Evolutionary conservation across 2,888 invertebrate genomes (phyloP), one percentile per base, ranked within the genome.

Genomic region (Dryomyza anilis): DNA sequence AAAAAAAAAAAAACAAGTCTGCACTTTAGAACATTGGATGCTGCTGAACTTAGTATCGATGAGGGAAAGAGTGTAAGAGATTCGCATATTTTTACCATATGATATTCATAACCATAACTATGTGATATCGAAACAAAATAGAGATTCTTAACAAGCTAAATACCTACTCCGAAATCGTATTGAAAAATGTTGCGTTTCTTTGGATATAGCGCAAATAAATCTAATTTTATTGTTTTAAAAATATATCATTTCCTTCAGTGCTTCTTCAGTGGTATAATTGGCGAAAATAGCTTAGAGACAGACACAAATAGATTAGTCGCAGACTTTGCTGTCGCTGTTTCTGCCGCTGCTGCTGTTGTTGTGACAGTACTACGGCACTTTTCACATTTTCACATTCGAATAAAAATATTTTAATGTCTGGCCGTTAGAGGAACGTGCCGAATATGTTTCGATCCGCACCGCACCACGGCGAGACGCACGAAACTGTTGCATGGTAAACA

Each of bases 381-480:
- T 61, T 43, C 52, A 53, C 52, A 39, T 52, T n/a, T 53, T 53
- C 61, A 16, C 52, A 60, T 36, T 52, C 53, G 43, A 61, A 39
- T 52, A 29, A 53, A 61, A 61, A 61, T 61, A 61, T 43, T 61
- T 53, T 61, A 27, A 43, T 61, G 61, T 61, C 52, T 61, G 53
- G 61, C 43, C 61, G 43, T 61, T 61, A 61, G 52, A 60, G 39
- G 52, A 61, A 14, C 52, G 52, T 39, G 53, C 53, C 52, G 61
- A 61, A 52, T 27, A 29, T 30, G 56, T 25, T 30, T 27, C 62
- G 39, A 56, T 67, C 70, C 71, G 70, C 72, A 71, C 73, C 73
- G 73, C 73, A 72, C 73, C 67, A 69, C 66, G 71, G 63, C 71
- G 72, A 67, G 71, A 69, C 71, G 69, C 66, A 58, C 21, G 21